Evolutionary conservation across 1,140 invertebrate species (phyloP).

Genomic region (Euborellia annulipes): DNA sequence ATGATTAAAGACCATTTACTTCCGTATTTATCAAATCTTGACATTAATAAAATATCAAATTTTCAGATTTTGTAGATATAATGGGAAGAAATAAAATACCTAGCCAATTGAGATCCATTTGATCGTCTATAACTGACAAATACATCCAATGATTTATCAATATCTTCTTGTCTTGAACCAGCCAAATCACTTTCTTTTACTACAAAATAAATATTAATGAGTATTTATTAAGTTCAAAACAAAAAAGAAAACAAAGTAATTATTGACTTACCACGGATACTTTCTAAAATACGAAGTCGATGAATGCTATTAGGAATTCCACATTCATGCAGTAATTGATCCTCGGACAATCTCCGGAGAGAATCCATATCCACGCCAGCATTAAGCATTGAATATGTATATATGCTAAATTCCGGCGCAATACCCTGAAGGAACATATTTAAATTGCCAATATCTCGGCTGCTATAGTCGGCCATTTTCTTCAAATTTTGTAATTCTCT

Average conservation of each 20-base stretch:
- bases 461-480: conserved; percentile 93
- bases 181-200: conserved; percentile 39
- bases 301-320: conserved; percentile 90
- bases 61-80: too few species aligned
- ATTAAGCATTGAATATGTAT: conserved; percentile 93
- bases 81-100: conserved; percentile 24
- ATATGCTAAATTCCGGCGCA: conserved; percentile 83
- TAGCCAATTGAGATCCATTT: conserved; percentile 93
- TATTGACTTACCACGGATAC: conserved; percentile 53
- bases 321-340: conserved; percentile 79
- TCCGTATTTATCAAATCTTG: too few species aligned
- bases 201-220: conserved; percentile 20
- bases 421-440: conserved; percentile 80
- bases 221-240: background rate
- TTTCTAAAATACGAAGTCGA: conserved; percentile 71
- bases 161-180: conserved; percentile 51
- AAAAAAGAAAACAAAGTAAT: background rate
- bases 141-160: conserved; percentile 82
- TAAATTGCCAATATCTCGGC: conserved; percentile 77
- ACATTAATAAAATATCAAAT: too few species aligned
- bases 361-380: conserved; percentile 83
- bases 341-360: conserved; percentile 67
- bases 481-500: conserved; percentile 89
- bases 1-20: too few species aligned
- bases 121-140: conserved; percentile 97